A percentile compares a stretch with the other conserved stretches of the same genome.
Evolutionary conservation across 1,140 invertebrate species (phyloP).

Genomic region (Drosophila varians): DNA sequence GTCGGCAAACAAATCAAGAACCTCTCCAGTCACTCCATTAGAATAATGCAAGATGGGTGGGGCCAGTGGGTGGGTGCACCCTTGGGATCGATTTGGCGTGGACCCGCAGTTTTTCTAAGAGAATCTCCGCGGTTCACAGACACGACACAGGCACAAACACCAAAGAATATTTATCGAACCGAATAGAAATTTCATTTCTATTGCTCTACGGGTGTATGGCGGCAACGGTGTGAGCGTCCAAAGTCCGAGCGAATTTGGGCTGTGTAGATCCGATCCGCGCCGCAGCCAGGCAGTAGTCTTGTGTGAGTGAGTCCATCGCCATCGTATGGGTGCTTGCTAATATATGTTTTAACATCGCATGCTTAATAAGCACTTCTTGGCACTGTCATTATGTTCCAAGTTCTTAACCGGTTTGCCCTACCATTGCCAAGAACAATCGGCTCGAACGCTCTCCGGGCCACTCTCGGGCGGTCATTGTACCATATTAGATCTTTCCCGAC

Average conservation of each 20-base stretch:
- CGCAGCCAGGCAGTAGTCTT: not conserved
- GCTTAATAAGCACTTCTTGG: slow-evolving; percentile 70
- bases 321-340: slow-evolving; percentile 24
- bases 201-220: too few species aligned
- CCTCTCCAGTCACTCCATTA: not conserved
- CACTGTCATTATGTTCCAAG: slow-evolving; percentile 45
- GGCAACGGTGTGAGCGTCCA: slow-evolving; percentile 47
- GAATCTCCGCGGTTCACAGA: slow-evolving; percentile 3
- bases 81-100: slow-evolving; percentile 1
- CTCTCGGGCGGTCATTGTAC: slow-evolving; percentile 53
- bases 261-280: slow-evolving; percentile 23
- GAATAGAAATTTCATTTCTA: slow-evolving; percentile 73
- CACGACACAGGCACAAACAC: slow-evolving; percentile 19
- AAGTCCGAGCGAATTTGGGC: slow-evolving; percentile 55
- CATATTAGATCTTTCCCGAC: slow-evolving; percentile 31
- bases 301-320: not conserved
- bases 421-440: slow-evolving; percentile 23
- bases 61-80: not conserved
- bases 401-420: slow-evolving; percentile 62
- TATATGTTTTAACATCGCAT: slow-evolving; percentile 59
- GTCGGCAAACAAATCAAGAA: slow-evolving; percentile 14
- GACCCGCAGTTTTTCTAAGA: slow-evolving; percentile 10
- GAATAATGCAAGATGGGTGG: not conserved
- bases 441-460: slow-evolving; percentile 13
- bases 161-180: slow-evolving; percentile 51